Evolutionary conservation across 2,797 vertebrate species (phyloP).

Genomic region (Pseudochaenichthys georgianus): DNA sequence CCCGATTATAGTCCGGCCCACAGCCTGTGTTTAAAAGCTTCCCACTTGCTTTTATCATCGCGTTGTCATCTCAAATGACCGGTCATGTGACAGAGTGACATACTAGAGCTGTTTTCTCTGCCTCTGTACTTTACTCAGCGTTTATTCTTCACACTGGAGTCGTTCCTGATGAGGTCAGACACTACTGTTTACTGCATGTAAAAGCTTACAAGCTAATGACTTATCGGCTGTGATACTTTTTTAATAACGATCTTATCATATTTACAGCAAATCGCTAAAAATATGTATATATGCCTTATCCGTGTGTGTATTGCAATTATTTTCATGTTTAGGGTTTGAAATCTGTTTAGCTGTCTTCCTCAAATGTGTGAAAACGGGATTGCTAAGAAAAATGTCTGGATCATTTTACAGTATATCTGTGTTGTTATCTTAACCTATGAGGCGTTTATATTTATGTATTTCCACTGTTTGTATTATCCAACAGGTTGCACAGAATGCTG

Average conservation of each 20-base stretch:
- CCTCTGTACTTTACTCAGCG: constrained; percentile 17
- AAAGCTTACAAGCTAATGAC: not conserved
- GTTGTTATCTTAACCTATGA: not conserved
- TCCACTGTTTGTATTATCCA: constrained; percentile 30
- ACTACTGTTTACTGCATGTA: not conserved
- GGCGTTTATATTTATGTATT: not conserved
- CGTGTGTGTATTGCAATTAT: not conserved
- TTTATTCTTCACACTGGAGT: constrained; percentile 14
- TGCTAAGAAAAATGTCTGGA: not conserved
- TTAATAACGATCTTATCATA: no score
- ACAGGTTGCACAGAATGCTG: constrained; percentile 72
- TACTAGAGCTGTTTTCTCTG: constrained; percentile 19
- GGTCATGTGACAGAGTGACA: constrained; percentile 73
- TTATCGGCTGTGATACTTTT: not conserved
- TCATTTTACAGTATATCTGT: not conserved
- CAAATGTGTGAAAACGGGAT: not conserved
- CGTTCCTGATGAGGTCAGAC: constrained; percentile 43
- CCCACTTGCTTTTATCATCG: not conserved
- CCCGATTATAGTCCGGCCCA: not conserved
- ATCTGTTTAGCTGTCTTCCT: not conserved
- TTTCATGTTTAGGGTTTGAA: not conserved
- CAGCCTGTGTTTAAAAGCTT: constrained; percentile 25
- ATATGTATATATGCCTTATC: no score
- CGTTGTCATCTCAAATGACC: constrained; percentile 45
- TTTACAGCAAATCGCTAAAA: not conserved